phyloP scores from a whole-genome alignment of 2,797 vertebrate species.

The Loriculus beryllinus region DNA sequence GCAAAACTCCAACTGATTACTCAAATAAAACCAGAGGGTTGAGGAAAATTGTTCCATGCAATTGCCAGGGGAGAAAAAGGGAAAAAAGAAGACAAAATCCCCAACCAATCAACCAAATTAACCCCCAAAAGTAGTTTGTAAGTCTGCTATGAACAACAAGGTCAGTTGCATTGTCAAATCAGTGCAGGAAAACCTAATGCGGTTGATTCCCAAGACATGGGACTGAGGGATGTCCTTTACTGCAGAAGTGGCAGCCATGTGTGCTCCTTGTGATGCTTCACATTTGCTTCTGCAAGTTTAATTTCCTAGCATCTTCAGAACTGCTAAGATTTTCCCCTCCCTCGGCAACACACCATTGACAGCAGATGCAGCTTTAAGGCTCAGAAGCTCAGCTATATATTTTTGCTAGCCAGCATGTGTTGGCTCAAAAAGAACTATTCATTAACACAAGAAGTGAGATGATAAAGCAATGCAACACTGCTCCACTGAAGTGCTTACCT shows the following conservation, averaged over 20 bases:
- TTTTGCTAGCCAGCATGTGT: background rate
- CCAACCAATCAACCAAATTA: background rate
- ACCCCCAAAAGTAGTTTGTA: background rate
- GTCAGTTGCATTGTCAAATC: background rate
- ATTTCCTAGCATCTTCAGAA: background rate
- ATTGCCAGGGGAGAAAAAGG: background rate
- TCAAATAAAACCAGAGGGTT: background rate
- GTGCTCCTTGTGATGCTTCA: background rate
- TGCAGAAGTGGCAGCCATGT: accelerated
- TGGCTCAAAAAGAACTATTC: background rate
- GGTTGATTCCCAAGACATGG: background rate
- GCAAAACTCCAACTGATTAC: background rate
- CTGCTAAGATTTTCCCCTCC: background rate
- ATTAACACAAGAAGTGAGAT: background rate
- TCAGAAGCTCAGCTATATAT: background rate
- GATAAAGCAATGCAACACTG: background rate
- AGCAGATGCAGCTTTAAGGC: background rate
- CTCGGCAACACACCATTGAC: background rate
- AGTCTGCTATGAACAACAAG: background rate
- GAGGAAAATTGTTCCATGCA: background rate
- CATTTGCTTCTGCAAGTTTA: background rate
- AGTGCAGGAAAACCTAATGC: background rate
- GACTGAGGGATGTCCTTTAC: background rate
- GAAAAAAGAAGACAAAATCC: accelerated
- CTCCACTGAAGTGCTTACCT: background rate